Evolutionary conservation across 2,797 vertebrate species (phyloP).

Genomic region (Caiman crocodilus): DNA sequence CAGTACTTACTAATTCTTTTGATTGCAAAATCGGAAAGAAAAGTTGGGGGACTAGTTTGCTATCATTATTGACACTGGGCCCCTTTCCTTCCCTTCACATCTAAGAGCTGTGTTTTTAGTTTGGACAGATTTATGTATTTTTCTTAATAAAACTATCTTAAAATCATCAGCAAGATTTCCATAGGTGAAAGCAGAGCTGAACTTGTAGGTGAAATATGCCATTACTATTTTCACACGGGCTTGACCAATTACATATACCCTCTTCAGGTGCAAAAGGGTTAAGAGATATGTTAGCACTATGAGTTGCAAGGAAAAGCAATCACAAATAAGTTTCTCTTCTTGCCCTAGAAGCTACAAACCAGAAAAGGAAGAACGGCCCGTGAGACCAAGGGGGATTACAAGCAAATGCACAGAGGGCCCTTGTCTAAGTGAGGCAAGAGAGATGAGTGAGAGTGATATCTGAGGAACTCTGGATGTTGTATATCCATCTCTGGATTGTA

Average conservation of each 20-base stretch:
- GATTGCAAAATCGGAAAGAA: background rate
- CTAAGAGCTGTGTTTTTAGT: background rate
- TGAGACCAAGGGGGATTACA: background rate
- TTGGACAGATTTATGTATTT: background rate
- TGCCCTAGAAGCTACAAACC: background rate
- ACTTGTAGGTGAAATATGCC: background rate
- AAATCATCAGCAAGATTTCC: background rate
- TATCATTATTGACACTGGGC: background rate
- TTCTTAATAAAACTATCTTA: constrained; percentile 5
- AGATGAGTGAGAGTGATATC: background rate
- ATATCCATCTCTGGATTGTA: background rate
- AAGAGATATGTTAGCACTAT: background rate
- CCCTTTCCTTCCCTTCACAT: background rate
- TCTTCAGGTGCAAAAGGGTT: background rate
- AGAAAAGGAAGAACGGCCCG: background rate
- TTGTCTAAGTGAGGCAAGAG: background rate
- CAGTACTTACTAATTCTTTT: background rate
- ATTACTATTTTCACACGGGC: background rate
- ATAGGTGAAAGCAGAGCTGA: background rate
- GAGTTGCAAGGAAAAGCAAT: background rate
- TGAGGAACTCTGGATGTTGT: background rate
- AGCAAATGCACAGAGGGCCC: background rate
- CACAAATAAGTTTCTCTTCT: background rate
- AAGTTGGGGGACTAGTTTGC: background rate
- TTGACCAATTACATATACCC: background rate